Evolutionary conservation across 2,888 invertebrate genomes (phyloP), one percentile per base, ranked within the genome.

Genomic region (Drosophila neonasuta): DNA sequence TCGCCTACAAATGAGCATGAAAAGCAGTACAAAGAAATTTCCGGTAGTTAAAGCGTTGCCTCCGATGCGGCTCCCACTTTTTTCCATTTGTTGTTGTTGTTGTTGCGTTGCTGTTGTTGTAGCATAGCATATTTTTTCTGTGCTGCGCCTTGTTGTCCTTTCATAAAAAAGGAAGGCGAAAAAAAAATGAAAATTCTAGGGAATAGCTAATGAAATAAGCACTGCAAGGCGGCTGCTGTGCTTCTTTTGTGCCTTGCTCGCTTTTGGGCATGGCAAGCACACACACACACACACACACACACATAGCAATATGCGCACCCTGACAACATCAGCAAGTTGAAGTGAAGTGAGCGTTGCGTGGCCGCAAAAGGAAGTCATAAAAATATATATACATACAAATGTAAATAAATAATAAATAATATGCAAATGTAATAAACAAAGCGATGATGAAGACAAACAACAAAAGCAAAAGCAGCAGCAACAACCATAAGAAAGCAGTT

Each of bases 371-470:
- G 72, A 86, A 85, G 84, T 86, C 86, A 71, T 86, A 86, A 73
- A 80, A 86, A 67, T 77, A 77, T 64, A 77, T 64, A 71, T 55
- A 56, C 13, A 55, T 72, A 58, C 62, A 66, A 77, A 71, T 80
- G 84, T 79, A 84, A 80, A 81, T 87, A 83, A 87, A 83, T 87
- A 83, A 85, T 85, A 83, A 86, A 86, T 79, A 82, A 80, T 82
- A 83, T 83, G 82, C 80, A 83, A 83, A 83, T 87, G 82, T 85
- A 85, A 83, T 87, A 83, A 83, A 87, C 82, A 83, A 85, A 69
- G 61, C 64, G 66, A 74, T 57, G 74, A 79, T 55, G 74, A 74
- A 74, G 70, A 74, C 60, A 66, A 66, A 70, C 46, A 73, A 49
- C 52, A 59, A 60, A 30, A 54, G 11, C 20, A 56, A 29, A n/a